Base-by-base conservation (phyloP, 2,888 invertebrate genomes). In the Orthosia incerta region DNA sequence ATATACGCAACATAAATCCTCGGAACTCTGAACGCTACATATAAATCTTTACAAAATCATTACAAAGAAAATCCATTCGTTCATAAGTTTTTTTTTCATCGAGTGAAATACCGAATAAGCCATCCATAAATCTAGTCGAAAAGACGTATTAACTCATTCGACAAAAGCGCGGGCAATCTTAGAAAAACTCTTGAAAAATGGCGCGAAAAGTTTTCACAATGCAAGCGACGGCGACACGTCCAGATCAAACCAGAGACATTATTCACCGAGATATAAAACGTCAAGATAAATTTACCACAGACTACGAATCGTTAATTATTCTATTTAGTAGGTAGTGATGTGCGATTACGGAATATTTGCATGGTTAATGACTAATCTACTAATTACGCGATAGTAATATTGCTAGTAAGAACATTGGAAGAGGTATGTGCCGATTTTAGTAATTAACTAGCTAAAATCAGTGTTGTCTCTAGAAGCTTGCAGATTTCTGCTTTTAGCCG, bases 161-260 rank as follows among this genome's bases (percentile, higher is more conserved):
- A 83, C 80, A 86, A 89, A 84, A 83, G 76, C 70, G 74, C 60
- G 75, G 65, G 76, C 77, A 80, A 74, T 82, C 80, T 79, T 72
- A 62, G 74, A 72, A 80, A 74, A 72, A 61, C 81, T 70, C 39
- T 83, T 86, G 86, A 86, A 83, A 88, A 88, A 86, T 79, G 73
- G 66, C 71, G 65, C 46, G 71, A 80, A 89, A 81, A 90, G 79
- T 88, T 87, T 83, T 73, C 86, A 89, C 88, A 89, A 87, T 89
- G 87, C 87, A 89, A 73, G 78, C 71, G 83, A 80, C 71, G 66
- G 71, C 76, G 83, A 75, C 57, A 79, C 61, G 56, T n/a, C n/a
- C 62, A 71, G 76, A 81, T 80, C 73, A 75, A 79, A 73, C 72
- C 62, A 62, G 45, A 65, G 20, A 64, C 86, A 79, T 86, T 75